phyloP scores from a whole-genome alignment of 92 coral and sea anemone genomes.

The Palythoa grandis region DNA sequence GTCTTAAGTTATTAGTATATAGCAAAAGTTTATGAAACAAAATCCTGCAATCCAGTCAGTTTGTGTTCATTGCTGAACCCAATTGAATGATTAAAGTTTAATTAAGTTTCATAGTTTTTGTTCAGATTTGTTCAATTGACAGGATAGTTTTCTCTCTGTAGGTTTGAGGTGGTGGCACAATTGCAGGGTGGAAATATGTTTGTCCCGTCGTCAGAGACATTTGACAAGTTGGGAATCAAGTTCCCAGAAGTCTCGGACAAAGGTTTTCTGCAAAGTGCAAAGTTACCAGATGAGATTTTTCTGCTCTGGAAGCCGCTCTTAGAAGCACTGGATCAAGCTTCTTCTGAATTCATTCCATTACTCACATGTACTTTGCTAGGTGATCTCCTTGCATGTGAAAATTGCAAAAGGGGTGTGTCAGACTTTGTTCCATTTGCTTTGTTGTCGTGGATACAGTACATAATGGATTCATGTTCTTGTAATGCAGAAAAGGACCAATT shows the following conservation, averaged over 20 bases:
- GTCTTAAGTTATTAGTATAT: too few species aligned
- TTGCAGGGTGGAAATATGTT: conserved; percentile 42
- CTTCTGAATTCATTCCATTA: conserved; percentile 68
- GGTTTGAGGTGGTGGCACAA: conserved; percentile 25
- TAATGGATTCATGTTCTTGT: conserved; percentile 18
- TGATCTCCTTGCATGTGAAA: conserved; percentile 15
- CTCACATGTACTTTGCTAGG: conserved; percentile 53
- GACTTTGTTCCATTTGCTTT: background rate
- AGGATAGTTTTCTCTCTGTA: background rate
- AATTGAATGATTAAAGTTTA: background rate
- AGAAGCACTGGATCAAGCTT: conserved; percentile 65
- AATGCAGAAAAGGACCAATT: conserved; percentile 24
- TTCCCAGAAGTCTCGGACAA: conserved; percentile 4
- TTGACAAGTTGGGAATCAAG: conserved; percentile 32
- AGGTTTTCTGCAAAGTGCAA: background rate
- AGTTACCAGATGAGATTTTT: conserved; percentile 59
- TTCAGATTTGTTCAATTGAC: background rate
- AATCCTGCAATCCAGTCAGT: too few species aligned
- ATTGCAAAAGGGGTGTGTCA: background rate
- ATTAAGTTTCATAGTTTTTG: background rate
- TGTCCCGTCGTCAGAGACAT: conserved; percentile 54
- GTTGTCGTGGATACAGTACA: conserved; percentile 45
- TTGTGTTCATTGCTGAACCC: too few species aligned
- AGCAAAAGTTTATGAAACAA: too few species aligned
- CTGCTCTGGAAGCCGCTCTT: conserved; percentile 76